Evolutionary conservation across 2,888 invertebrate genomes (phyloP), one percentile per base, ranked within the genome.

Genomic region (Sussaba pulchella): DNA sequence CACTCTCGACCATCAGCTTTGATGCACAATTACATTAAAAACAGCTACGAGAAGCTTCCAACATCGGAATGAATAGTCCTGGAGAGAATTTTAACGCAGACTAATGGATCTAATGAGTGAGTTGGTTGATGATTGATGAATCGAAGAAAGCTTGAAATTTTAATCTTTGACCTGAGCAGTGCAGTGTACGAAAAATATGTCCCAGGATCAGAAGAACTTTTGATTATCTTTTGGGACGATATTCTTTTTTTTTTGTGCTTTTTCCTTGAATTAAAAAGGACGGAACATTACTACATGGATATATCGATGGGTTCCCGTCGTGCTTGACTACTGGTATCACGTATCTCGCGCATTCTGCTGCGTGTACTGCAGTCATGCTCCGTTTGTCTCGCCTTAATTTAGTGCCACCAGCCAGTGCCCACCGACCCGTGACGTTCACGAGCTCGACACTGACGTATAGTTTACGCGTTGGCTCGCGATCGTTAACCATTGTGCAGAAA

Each of bases 311-410:
- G 54, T 63, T 78, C 63, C 66, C 14, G 43, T 26, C 26, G 10
- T n/a, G 45, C 2, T 63, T 39, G 24, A 69, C 31, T 36, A 54
- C 21, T 14, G 73, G 47, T 54, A 67, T 36, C 26, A 26, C 10
- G 45, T 45, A 61, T 66, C 52, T 52, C 61, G 52, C 63, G 36
- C 41, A 19, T 45, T 64, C 72, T 61, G 72, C 61, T 61, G 63
- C 78, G 73, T 73, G 78, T 69, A 73, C 72, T 73, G 73, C 73
- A 78, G 78, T 78, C 72, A 78, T 45, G 78, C 73, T 64, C 73
- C 78, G 73, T 78, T 78, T 73, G 78, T 73, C 78, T 78, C 61
- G 73, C 61, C 78, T 78, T 78, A 73, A 78, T 78, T 73, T 73
- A 78, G 73, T 78, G 73, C 78, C 73, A 45, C 14, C 52, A 50